Base-by-base conservation (phyloP, 2,113 vertebrate genomes). In the Trematomus loennbergii region DNA sequence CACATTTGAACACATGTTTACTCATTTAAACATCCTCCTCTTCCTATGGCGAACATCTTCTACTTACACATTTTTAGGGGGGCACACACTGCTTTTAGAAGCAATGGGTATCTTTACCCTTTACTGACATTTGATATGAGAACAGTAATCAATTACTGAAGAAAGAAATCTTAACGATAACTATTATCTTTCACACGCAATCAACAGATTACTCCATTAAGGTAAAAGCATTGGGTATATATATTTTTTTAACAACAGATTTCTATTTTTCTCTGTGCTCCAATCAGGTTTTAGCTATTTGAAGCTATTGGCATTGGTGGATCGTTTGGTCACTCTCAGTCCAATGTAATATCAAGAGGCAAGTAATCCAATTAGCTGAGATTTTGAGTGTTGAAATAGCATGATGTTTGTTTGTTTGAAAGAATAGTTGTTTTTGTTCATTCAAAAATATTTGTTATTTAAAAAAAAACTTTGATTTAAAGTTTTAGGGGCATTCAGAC, bases 381-480 rank as follows among this genome's bases (percentile, higher is more conserved):
- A 12, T 18, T 60, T 43, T 58, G 12, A 75, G 25, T 6, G n/a
- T 59, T 46, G 29, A 60, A 72, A 52, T 33, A 59, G 25, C 5
- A 13, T 20, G 13, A 36, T 63, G 9, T 62, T 63, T 18, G 4
- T 52, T 66, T 46, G 4, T 52, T 66, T 46, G 54, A 4, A 20
- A 45, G 13, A 25, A 12, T 61, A 15, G 22, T 36, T 65, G 12
- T 33, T 77, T 33, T 6, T 43, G 46, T 36, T 73, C n/a, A 50
- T 18, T 29, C 16, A 61, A 69, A 60, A 40, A 65, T 54, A 52
- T 10, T 20, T 49, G 10, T 2, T 12, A 29, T 40, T 40, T n/a
- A n/a, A 40, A 40, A 12, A 75, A 50, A 40, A 18, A 50, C n/a
- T 79, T 78, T 75, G 9, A 77, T 60, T 55, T 54, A 4, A 73